Conservation (phyloP, 2,113 vertebrate species). For the Xerus inauris region DNA sequence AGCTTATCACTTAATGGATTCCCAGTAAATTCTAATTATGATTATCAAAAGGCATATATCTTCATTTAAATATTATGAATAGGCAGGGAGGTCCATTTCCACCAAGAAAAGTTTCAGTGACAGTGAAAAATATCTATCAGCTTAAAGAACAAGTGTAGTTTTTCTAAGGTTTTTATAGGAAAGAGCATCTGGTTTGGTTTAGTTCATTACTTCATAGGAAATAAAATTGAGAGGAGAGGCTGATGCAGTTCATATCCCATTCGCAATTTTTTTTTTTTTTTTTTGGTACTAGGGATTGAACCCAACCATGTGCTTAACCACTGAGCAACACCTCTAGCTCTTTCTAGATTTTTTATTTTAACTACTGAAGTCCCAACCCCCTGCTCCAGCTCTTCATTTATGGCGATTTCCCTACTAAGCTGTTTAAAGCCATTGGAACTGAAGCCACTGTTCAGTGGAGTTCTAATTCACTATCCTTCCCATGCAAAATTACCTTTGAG, state of each 20-base stretch:
- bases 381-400: not conserved
- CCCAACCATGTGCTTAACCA: too few species aligned
- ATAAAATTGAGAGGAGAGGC: not conserved
- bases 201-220: not conserved
- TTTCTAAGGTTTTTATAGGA: not conserved
- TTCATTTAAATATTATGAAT: conserved; percentile 1
- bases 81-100: not conserved
- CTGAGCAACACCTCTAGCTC: too few species aligned
- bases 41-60: not conserved
- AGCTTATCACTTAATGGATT: not conserved
- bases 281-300: too few species aligned
- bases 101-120: not conserved
- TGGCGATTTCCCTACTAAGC: not conserved
- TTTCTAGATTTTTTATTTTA: not conserved
- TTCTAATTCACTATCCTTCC: not conserved
- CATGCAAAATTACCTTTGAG: not conserved
- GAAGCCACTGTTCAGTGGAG: not conserved
- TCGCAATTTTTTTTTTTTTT: not conserved
- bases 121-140: not conserved
- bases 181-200: not conserved
- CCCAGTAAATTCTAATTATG: not conserved
- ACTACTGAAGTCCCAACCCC: not conserved
- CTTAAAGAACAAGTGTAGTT: not conserved
- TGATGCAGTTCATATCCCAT: not conserved
- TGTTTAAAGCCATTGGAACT: not conserved